phyloP scores from a whole-genome alignment of 2,797 vertebrate genomes.

The Loris lydekkerianus region DNA sequence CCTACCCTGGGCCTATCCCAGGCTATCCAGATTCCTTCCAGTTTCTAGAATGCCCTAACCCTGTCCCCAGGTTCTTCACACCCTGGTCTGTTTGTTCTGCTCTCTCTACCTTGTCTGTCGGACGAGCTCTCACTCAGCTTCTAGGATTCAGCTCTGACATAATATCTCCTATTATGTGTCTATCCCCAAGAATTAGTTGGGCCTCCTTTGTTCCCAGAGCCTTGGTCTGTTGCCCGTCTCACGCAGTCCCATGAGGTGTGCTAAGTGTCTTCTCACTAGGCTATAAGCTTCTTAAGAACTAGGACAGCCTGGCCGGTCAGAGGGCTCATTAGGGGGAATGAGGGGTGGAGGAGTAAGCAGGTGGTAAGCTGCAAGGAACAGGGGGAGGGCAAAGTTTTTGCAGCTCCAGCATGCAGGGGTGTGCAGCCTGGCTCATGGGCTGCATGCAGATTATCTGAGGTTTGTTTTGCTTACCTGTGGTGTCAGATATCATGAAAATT shows the following conservation, averaged over 20 bases:
- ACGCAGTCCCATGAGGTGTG: accelerated
- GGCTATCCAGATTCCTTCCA: background rate
- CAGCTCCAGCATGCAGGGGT: background rate
- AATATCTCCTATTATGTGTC: background rate
- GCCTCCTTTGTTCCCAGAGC: background rate
- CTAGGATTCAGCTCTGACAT: background rate
- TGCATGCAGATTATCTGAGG: too few species aligned
- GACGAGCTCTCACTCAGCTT: too few species aligned
- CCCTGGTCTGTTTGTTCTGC: background rate
- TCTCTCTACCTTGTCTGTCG: background rate
- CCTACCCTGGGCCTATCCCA: background rate
- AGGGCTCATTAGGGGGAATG: background rate
- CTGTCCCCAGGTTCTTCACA: background rate
- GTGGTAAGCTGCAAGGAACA: background rate
- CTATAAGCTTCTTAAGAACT: background rate
- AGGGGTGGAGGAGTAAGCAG: too few species aligned
- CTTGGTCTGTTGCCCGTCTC: background rate
- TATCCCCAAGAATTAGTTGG: background rate
- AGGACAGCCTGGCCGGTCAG: background rate
- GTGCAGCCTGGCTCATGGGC: too few species aligned
- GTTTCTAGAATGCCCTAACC: background rate
- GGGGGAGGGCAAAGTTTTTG: background rate
- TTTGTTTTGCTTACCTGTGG: too few species aligned
- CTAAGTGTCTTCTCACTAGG: background rate
- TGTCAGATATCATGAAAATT: too few species aligned